Evolutionary conservation across 2,888 invertebrate species (phyloP).

Genomic region (Caenorhabditis wallacei): DNA sequence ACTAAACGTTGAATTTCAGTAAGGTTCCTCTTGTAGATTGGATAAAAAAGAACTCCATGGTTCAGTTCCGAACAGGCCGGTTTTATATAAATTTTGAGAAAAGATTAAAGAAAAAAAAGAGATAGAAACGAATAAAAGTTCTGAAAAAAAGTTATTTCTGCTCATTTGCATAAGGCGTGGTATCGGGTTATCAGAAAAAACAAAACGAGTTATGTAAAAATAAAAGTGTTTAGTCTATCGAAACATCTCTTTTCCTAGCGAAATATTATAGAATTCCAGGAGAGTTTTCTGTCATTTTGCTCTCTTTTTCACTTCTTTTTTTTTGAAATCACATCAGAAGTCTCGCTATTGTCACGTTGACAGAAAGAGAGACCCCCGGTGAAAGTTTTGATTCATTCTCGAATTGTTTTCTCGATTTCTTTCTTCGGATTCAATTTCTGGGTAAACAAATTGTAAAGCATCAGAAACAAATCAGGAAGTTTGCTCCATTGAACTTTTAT

Average conservation of each 20-base stretch:
- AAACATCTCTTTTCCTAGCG: not conserved
- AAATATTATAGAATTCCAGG: not conserved
- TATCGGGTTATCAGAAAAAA: slow-evolving; percentile 19
- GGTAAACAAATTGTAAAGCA: slow-evolving; percentile 28
- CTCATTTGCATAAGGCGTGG: not conserved
- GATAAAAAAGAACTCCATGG: not conserved
- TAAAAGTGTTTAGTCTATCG: slow-evolving; percentile 9
- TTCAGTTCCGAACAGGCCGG: not conserved
- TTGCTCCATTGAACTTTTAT: slow-evolving; percentile 11
- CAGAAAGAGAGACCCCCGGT: not conserved
- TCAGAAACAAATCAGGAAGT: slow-evolving; percentile 33
- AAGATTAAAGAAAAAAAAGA: not conserved
- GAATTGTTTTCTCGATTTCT: slow-evolving; percentile 19
- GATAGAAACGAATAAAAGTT: slow-evolving; percentile 12
- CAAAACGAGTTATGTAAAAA: slow-evolving; percentile 49
- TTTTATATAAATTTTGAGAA: not conserved
- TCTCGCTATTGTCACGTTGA: slow-evolving; percentile 34
- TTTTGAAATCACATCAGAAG: slow-evolving; percentile 7
- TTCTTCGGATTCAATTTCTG: not conserved
- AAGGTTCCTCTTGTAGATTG: no score
- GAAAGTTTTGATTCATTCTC: slow-evolving; percentile 3
- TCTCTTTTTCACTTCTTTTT: slow-evolving; percentile 18
- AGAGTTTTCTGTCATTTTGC: slow-evolving; percentile 12
- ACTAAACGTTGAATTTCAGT: no score
- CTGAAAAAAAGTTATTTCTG: slow-evolving; percentile 18